These are phyloP conservation scores for Hipposideros larvatus DNA, from an alignment of 2,797 vertebrate species.

Conservation along the genomic window DNA sequence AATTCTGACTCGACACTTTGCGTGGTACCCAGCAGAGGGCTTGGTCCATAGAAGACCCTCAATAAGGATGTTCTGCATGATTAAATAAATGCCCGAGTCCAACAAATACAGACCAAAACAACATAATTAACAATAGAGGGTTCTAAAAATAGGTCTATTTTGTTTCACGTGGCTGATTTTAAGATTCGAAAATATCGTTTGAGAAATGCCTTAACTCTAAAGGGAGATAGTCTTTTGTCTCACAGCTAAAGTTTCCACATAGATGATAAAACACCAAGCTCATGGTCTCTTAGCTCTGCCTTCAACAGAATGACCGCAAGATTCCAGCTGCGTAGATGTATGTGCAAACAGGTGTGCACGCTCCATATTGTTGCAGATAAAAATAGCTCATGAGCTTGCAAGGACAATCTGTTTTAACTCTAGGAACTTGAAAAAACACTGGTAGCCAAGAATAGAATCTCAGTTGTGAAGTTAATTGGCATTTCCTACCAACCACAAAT, in stretches of 20 bases:
- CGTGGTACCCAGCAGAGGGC: not conserved
- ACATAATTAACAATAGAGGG: not conserved
- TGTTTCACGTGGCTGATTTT: not conserved
- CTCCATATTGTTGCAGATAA: not conserved
- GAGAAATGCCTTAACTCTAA: not conserved
- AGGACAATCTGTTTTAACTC: slow-evolving; percentile 73
- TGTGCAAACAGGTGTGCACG: not conserved
- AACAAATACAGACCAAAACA: not conserved
- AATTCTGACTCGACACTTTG: not conserved
- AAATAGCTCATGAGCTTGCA: slow-evolving; percentile 37
- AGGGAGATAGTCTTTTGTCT: not conserved
- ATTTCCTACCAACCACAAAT: slow-evolving; percentile 77
- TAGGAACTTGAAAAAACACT: slow-evolving; percentile 75
- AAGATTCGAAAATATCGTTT: not conserved
- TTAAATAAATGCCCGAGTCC: not conserved
- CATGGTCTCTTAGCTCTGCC: not conserved
- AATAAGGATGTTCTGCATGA: not conserved
- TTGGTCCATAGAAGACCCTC: not conserved
- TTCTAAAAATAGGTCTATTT: not conserved
- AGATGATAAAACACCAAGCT: not conserved
- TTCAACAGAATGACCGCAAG: not conserved
- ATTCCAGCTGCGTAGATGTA: accelerated
- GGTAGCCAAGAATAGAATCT: slow-evolving; percentile 43
- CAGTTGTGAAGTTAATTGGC: slow-evolving; percentile 76
- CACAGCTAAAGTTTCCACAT: not conserved